Base-by-base conservation (phyloP, 2,113 vertebrate genomes). In the Lanius collurio region DNA sequence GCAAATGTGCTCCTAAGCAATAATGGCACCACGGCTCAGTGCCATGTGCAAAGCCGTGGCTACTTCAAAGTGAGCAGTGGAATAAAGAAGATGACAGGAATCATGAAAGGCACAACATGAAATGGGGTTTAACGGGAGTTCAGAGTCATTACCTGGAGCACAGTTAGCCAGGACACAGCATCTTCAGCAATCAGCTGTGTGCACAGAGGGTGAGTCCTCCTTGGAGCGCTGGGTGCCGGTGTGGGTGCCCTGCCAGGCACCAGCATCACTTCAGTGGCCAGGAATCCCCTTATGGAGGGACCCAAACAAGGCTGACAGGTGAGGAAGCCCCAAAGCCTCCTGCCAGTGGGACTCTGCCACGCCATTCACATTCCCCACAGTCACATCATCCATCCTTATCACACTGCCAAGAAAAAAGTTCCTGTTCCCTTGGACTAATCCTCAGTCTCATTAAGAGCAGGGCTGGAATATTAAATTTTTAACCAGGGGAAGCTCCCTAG, bases 91-190 rank as follows among this genome's bases (percentile, higher is more conserved):
- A 93, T 64, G 94, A 78, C 57, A 83, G 77, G 88, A 76, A 87
- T 28, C 65, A 74, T 85, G 90, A 90, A 86, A 86, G 77, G 89
- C 57, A 23, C 74, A 17, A 41, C 84, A 37, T 1, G 4, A 81
- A 93, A 89, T 28, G 79, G 69, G 95, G 2, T 64, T n/a, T 41
- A 79, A 71, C 1, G 1, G 71, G 76, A 79, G 90, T 5, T 90
- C 60, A 49, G 83, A 89, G 94, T 23, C 89, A 63, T 93, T 91
- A 89, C 71, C 86, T 52, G 94, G 94, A 97, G 98, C 92, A 97
- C 97, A 98, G 96, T 31, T 10, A 87, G 94, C 9, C 20, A 42
- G 71, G 86, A 73, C 23, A 33, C 35, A 46, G 77, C 44, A 13
- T 1, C 46, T 10, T 22, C 44, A 77, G 73, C 70, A 10, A 4